A percentile compares a stretch with the other conserved stretches of the same genome.
Evolutionary conservation across 2,797 vertebrate species (phyloP).

Genomic region (Clarias fuscus): DNA sequence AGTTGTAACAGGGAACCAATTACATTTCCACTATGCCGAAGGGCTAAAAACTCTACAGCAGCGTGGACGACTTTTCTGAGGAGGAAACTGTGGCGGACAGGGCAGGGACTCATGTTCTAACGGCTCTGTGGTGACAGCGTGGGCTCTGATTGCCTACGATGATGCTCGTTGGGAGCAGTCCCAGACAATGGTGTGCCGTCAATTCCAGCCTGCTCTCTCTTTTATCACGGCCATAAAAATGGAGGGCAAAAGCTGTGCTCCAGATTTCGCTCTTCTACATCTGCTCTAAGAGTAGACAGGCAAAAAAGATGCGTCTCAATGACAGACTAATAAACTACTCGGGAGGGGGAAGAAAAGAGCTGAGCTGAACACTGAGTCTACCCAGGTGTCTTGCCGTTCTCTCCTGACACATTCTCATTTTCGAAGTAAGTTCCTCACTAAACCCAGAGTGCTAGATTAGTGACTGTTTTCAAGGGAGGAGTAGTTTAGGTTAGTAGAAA

Average conservation of each 20-base stretch:
- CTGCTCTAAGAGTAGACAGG: conserved; percentile 51
- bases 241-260: conserved; percentile 46
- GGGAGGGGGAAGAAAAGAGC: conserved; percentile 41
- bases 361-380: conserved; percentile 48
- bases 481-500: neutral
- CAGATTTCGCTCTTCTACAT: conserved; percentile 48
- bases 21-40: conserved; percentile 32
- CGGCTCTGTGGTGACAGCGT: conserved; percentile 34
- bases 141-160: conserved; percentile 34
- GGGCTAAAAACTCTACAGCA: conserved; percentile 24
- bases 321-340: conserved; percentile 56
- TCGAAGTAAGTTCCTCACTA: too few relatives aligned
- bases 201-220: conserved; percentile 40
- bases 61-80: conserved; percentile 4
- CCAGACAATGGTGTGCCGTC: conserved; percentile 34
- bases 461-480: neutral
- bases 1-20: conserved; percentile 42
- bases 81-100: conserved; percentile 20
- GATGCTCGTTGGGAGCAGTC: conserved; percentile 34
- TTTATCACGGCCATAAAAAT: conserved; percentile 55
- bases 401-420: conserved; percentile 22
- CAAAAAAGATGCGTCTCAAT: conserved; percentile 41
- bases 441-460: neutral
- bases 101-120: conserved; percentile 24
- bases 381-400: conserved; percentile 44